These are phyloP conservation scores for Neuroterus valhalla DNA, from an alignment of 1,140 invertebrate genomes.

Conservation along the genomic window DNA sequence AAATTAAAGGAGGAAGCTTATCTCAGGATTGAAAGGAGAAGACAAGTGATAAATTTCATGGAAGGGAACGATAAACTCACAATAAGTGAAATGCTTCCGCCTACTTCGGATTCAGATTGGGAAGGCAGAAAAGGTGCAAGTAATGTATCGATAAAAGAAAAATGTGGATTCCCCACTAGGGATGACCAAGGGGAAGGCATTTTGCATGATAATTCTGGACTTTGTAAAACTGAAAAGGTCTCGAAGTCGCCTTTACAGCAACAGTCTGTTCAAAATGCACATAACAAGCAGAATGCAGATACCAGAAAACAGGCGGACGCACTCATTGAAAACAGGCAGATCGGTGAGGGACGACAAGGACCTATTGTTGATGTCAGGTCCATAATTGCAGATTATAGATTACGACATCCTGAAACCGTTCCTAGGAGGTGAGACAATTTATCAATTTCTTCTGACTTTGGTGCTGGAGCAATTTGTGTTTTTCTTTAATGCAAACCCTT, in stretches of 20 bases:
- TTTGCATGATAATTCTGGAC: constrained; percentile 44
- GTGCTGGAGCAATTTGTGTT: too few species aligned
- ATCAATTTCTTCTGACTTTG: too few species aligned
- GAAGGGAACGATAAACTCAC: constrained; percentile 53
- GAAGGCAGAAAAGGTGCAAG: constrained; percentile 43
- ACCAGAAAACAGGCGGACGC: constrained; percentile 47
- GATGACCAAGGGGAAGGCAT: constrained; percentile 39
- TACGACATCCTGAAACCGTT: constrained; percentile 82
- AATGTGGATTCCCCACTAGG: constrained; percentile 35
- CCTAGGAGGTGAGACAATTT: constrained; percentile 74
- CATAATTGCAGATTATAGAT: constrained; percentile 88
- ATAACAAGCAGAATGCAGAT: constrained; percentile 37
- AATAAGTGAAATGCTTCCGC: constrained; percentile 53
- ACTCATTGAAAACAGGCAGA: constrained; percentile 69
- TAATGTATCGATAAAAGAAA: constrained; percentile 37
- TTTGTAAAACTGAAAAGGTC: constrained; percentile 52
- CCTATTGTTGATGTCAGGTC: constrained; percentile 87
- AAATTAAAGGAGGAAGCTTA: constrained; percentile 89
- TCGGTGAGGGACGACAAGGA: constrained; percentile 82
- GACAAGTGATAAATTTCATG: constrained; percentile 77
- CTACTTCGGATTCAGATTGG: constrained; percentile 63
- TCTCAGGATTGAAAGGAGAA: constrained; percentile 80
- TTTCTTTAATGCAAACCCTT: too few species aligned
- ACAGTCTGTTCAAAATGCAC: constrained; percentile 37
- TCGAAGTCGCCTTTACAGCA: constrained; percentile 43